phyloP scores from a whole-genome alignment of 2,113 vertebrate genomes.

The Antechinus stuartii region DNA sequence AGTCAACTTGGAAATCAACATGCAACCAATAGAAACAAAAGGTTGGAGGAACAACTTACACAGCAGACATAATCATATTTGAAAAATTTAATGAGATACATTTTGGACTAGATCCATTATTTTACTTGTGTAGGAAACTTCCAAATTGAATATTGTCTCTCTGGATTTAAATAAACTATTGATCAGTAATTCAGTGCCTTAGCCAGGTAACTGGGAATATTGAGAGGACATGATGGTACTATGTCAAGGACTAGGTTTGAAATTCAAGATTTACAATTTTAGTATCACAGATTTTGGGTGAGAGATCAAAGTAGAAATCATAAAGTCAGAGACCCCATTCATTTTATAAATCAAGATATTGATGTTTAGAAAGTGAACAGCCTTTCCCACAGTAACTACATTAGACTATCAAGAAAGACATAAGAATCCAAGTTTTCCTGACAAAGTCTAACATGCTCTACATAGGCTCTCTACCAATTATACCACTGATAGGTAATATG shows the following conservation, averaged over 20 bases:
- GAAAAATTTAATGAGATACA: not conserved
- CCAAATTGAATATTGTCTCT: not conserved
- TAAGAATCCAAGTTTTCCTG: not conserved
- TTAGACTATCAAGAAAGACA: not conserved
- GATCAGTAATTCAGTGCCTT: not conserved
- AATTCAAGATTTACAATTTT: not conserved
- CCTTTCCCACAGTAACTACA: not conserved
- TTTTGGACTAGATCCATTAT: not conserved
- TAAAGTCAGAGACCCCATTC: not conserved
- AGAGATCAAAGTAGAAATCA: not conserved
- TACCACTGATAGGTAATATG: not conserved
- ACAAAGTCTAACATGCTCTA: not conserved
- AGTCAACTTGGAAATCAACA: not conserved
- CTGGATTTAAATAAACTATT: not conserved
- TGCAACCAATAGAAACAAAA: not conserved
- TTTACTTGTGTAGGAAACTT: not conserved
- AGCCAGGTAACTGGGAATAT: not conserved
- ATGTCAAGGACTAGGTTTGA: not conserved
- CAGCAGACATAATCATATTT: not conserved
- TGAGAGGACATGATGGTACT: not conserved
- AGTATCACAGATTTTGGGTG: not conserved
- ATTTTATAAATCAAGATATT: not conserved
- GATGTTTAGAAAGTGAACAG: not conserved
- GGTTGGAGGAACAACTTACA: not conserved
- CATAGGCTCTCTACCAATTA: not conserved